Conservation (phyloP, 2,888 invertebrate species). For the Xanthia togata region DNA sequence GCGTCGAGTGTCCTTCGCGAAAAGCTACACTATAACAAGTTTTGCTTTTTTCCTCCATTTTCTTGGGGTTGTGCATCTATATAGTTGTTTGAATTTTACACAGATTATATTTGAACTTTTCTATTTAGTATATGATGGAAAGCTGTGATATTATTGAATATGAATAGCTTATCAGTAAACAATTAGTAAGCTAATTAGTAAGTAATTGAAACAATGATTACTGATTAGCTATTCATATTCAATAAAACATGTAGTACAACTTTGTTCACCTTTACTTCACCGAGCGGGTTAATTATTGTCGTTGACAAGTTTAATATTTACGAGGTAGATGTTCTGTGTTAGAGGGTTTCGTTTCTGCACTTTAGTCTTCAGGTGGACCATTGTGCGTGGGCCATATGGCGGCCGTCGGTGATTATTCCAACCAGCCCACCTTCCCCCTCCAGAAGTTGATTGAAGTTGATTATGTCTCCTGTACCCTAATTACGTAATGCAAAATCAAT, state of each 20-base stretch:
- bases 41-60: slow-evolving; percentile 30
- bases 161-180: no score
- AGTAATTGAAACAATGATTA: no score
- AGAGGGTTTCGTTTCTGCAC: no score
- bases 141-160: neutral
- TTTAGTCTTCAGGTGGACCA: no score
- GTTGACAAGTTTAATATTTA: neutral
- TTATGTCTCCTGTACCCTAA: no score
- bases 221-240: neutral
- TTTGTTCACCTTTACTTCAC: neutral
- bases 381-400: no score
- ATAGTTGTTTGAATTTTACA: neutral
- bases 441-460: no score
- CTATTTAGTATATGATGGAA: neutral
- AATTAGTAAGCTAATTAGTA: no score
- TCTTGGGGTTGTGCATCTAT: slow-evolving; percentile 15
- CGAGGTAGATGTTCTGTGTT: no score
- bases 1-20: slow-evolving; percentile 49
- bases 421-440: no score
- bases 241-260: neutral
- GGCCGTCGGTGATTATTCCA: no score
- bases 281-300: neutral
- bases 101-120: neutral
- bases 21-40: slow-evolving; percentile 43
- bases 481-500: no score